Conservation (phyloP, 2,888 invertebrate genomes). For the Coecobrya sp. region DNA sequence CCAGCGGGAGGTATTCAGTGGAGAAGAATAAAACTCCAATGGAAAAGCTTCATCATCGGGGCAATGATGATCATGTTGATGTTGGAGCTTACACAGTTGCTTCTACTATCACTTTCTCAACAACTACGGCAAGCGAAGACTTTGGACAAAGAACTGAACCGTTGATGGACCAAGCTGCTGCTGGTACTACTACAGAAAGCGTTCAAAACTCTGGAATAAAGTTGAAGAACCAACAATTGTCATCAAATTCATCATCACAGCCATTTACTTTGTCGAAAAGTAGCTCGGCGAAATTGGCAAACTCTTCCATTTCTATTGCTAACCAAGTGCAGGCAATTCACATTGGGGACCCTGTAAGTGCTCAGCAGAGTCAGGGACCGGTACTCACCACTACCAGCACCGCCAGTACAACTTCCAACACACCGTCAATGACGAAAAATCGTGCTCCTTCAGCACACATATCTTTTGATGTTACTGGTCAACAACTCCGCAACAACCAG, state of each 20-base stretch:
- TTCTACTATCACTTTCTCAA: constrained; percentile 18
- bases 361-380: constrained; percentile 53
- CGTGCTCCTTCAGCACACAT: not conserved
- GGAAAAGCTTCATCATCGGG: constrained; percentile 69
- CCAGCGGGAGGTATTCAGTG: constrained; percentile 78
- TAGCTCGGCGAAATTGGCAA: constrained; percentile 74
- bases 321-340: constrained; percentile 80
- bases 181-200: constrained; percentile 3
- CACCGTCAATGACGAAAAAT: constrained; percentile 36
- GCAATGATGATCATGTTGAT: constrained; percentile 49
- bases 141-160: constrained; percentile 37
- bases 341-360: constrained; percentile 79
- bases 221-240: constrained; percentile 81
- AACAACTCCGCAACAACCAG: constrained; percentile 54
- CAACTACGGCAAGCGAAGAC: not conserved
- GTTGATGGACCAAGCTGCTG: constrained; percentile 64
- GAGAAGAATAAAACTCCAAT: constrained; percentile 78
- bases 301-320: constrained; percentile 77
- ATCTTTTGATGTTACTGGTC: constrained; percentile 45
- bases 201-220: constrained; percentile 71
- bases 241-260: constrained; percentile 80
- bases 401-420: constrained; percentile 31
- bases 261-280: constrained; percentile 77
- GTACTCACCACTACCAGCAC: constrained; percentile 47
- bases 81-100: constrained; percentile 67